Evolutionary conservation across 2,113 vertebrate species (phyloP), one percentile per base, ranked within the genome.

Genomic region (Cettia cetti): DNA sequence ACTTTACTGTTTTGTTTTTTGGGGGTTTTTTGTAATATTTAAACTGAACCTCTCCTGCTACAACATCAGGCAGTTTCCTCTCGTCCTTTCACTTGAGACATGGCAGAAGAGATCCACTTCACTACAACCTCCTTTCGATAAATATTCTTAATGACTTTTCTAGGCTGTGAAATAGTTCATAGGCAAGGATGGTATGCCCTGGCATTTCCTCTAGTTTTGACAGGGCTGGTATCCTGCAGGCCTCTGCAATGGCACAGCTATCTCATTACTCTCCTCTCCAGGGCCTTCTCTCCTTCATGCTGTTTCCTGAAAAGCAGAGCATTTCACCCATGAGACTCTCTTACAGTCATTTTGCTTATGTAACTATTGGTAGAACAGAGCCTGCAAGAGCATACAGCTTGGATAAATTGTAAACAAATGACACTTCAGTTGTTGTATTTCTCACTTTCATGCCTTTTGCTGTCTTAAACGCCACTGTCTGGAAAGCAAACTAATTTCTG

Each of bases 21-120:
- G 40, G 42, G 45, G 10, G 21, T 47, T 22, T 44, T 54, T 61
- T 10, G 11, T 33, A 11, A 23, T 63, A 27, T 59, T 37, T 74
- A 52, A 59, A 30, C 10, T 24, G 33, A 81, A 66, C 5, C 7
- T 50, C 8, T 12, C 52, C 19, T 49, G 24, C 6, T 37, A 20
- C 22, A 52, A 24, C 0, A 0, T 23, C 18, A 47, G 24, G 17
- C 39, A 12, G 7, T 49, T 69, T 69, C 6, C 4, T 82, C 44
- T 54, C 15, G 6, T 42, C 7, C 35, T 61, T 56, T 54, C 40
- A 20, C 26, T 16, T 40, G 63, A 35, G 54, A 33, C 15, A 13
- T 10, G 31, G 12, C 26, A 69, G 26, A 49, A 49, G 35, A 35
- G 26, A 28, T 47, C 1, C 1, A 49, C 54, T 61, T 27, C 47